These are phyloP conservation scores for Micrasema minimum DNA, from an alignment of 1,140 invertebrate genomes.

Conservation along the genomic window DNA sequence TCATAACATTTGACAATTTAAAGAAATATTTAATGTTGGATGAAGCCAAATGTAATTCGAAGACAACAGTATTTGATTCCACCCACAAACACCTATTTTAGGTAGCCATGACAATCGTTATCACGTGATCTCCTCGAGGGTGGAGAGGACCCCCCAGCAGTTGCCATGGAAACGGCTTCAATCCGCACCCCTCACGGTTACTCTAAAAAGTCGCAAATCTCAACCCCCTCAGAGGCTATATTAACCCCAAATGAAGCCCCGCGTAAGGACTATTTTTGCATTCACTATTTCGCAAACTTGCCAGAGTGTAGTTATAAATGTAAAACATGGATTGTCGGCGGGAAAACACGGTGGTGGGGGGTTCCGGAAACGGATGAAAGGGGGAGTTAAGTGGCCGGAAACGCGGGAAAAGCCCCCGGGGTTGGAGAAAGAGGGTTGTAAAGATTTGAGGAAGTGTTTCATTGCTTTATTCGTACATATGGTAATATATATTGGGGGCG, in stretches of 20 bases:
- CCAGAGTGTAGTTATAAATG: constrained; percentile 52
- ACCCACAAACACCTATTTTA: constrained; percentile 19
- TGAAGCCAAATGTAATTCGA: too few species aligned
- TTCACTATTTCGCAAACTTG: background rate
- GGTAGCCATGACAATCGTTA: constrained; percentile 52
- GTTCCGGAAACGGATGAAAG: constrained; percentile 28
- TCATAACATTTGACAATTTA: too few species aligned
- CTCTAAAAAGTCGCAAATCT: constrained; percentile 33
- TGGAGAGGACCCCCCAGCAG: constrained; percentile 15
- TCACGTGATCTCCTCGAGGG: constrained; percentile 45
- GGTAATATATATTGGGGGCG: constrained; percentile 21
- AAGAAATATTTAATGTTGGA: too few species aligned
- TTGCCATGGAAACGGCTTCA: constrained; percentile 50
- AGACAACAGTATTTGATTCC: too few species aligned
- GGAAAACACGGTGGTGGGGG: constrained; percentile 34
- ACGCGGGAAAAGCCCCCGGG: constrained; percentile 19
- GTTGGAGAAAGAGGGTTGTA: constrained; percentile 21
- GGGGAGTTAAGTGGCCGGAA: constrained; percentile 30
- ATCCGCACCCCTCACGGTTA: constrained; percentile 21
- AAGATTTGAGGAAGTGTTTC: constrained; percentile 39
- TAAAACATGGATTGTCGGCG: constrained; percentile 50
- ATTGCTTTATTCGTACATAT: constrained; percentile 36
- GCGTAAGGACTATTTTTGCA: constrained; percentile 42
- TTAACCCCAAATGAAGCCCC: constrained; percentile 49
- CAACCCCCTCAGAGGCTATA: constrained; percentile 30